Evolutionary conservation across 2,888 invertebrate species (phyloP).

Genomic region (Chorisops tibialis): DNA sequence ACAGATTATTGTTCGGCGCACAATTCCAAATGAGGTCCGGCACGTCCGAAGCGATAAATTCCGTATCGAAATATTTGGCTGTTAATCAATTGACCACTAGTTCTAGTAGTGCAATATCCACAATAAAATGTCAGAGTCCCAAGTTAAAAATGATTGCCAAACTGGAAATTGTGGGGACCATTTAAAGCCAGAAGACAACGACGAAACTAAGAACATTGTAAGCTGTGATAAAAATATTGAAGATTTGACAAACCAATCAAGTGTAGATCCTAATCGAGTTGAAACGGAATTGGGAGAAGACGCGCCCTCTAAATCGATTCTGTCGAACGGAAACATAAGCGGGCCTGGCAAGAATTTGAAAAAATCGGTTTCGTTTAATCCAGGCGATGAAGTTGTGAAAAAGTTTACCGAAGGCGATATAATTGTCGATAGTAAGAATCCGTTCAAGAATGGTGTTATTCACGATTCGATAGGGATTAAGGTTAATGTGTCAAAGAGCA

Average conservation of each 20-base stretch:
- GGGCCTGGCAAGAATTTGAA: constrained; percentile 33
- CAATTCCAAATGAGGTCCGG: background rate
- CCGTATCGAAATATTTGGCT: background rate
- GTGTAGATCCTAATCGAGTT: background rate
- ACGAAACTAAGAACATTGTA: background rate
- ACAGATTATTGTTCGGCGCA: background rate
- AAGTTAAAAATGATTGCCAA: background rate
- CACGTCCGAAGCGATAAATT: too few relatives aligned
- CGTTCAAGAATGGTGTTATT: constrained; percentile 42
- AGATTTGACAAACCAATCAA: background rate
- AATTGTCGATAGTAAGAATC: constrained; percentile 51
- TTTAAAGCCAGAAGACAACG: background rate
- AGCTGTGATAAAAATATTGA: background rate
- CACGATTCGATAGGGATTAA: constrained; percentile 18
- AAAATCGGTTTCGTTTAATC: constrained; percentile 48
- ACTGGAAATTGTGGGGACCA: background rate
- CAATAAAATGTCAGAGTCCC: constrained; percentile 6
- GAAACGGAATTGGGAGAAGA: background rate
- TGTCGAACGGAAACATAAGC: background rate
- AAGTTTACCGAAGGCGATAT: constrained; percentile 50
- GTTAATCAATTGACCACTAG: background rate
- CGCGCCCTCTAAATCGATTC: background rate
- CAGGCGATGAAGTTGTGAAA: constrained; percentile 44
- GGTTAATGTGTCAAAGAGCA: constrained; percentile 4
- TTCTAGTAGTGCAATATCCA: constrained; percentile 27